These are phyloP conservation scores for Suricata suricatta DNA, from an alignment of 2,113 vertebrate species.

Conservation along the genomic window DNA sequence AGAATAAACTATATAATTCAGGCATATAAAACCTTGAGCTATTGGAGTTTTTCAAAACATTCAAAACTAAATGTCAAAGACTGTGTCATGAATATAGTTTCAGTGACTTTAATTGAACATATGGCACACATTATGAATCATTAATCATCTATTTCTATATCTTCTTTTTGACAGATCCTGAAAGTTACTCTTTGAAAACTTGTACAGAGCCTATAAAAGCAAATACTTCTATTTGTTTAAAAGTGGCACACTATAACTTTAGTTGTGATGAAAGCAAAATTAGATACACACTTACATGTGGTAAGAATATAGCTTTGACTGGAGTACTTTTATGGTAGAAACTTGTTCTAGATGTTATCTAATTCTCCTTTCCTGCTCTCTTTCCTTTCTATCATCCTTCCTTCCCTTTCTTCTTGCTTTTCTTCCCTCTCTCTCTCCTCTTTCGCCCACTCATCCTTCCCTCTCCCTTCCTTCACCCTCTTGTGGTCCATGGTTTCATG, in stretches of 20 bases:
- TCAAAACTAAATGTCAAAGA: background rate
- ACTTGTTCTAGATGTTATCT: background rate
- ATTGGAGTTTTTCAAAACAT: background rate
- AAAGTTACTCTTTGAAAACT: fast-evolving
- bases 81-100: background rate
- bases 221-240: constrained; percentile 33
- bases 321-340: background rate
- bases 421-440: fast-evolving
- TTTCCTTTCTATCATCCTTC: fast-evolving
- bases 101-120: background rate
- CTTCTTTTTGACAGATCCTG: background rate
- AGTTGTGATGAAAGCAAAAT: fast-evolving
- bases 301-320: background rate
- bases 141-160: background rate
- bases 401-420: too few relatives aligned
- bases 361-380: too few relatives aligned
- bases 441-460: fast-evolving
- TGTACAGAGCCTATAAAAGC: fast-evolving
- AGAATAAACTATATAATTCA: background rate
- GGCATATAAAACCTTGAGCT: background rate
- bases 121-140: background rate
- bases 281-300: fast-evolving
- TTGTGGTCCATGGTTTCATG: background rate
- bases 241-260: fast-evolving
- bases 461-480: fast-evolving